Conservation (phyloP, 2,888 invertebrate genomes). For the Rhaphigaster nebulosa region DNA sequence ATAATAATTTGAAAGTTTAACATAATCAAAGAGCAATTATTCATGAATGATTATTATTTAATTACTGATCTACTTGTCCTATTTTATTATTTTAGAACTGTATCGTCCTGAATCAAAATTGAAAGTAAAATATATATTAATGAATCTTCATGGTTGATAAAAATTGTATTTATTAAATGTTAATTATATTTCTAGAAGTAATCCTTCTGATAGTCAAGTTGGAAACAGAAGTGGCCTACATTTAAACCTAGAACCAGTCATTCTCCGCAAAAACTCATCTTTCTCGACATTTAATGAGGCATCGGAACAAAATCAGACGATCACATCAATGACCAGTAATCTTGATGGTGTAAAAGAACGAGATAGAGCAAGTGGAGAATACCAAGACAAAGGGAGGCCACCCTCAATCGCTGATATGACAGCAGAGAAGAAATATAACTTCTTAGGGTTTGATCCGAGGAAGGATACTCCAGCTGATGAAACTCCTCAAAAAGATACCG, state of each 20-base stretch:
- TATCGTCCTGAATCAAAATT: too few species aligned
- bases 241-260: not conserved
- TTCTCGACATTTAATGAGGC: not conserved
- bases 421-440: constrained; percentile 63
- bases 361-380: constrained; percentile 51
- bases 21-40: too few species aligned
- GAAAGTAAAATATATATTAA: too few species aligned
- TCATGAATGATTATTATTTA: too few species aligned
- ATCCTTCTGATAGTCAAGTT: not conserved
- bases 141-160: too few species aligned
- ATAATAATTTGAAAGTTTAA: not conserved
- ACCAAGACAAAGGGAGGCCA: constrained; percentile 55
- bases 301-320: not conserved
- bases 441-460: constrained; percentile 64
- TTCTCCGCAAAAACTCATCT: not conserved
- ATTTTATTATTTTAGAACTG: too few species aligned
- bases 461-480: constrained; percentile 53
- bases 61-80: too few species aligned
- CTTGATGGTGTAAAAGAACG: constrained; percentile 44
- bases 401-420: constrained; percentile 62
- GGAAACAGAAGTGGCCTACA: not conserved
- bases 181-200: not conserved
- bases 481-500: constrained; percentile 51
- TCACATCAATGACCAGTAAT: constrained; percentile 22
- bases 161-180: not conserved